Base-by-base conservation (phyloP, 2,888 invertebrate genomes). In the Panzeria rudis region DNA sequence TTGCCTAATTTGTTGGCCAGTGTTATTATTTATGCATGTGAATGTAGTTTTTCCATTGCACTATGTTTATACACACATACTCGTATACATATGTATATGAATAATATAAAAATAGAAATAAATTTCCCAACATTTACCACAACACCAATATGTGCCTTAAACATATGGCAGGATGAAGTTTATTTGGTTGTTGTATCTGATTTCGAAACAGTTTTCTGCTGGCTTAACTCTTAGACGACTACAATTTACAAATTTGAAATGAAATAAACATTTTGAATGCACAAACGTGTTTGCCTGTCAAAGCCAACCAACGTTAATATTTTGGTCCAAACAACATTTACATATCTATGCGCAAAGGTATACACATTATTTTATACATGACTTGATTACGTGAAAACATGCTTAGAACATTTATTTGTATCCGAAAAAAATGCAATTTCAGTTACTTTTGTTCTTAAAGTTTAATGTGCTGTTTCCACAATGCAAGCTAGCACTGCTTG, bases 41-140 rank as follows among this genome's bases (percentile, higher is more conserved):
- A 68, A 52, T 52, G 35, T 35, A 35, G 32, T 52, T 35, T 52
- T 68, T 20, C 9, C 35, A 20, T 52, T 50, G 35, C 35, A 69
- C 20, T 38, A 23, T 29, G 5, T 17, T 17, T 9, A 20, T 38
- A 3, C 20, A 20, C 11, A 17, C 17, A 13, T 20, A 4, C 38
- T 38, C 8, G 2, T 9, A 38, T 38, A 13, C 9, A 38, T 29
- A 38, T 15, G 7, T 8, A 17, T 50, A 32, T 23, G n/a, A 41
- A 56, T 50, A 56, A 62, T 64, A 11, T 50, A 66, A 32, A 66
- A 59, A 29, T 66, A 52, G 35, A 84, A 84, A 81, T 73, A 73
- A 84, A 78, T 78, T 78, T 77, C 41, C 38, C 72, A 77, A 41
- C 81, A 84, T 84, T 81, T 69, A 81, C 72, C 81, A 69, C 73